Conservation (phyloP, 2,888 invertebrate species). For the Eucriotettix oculatus region DNA sequence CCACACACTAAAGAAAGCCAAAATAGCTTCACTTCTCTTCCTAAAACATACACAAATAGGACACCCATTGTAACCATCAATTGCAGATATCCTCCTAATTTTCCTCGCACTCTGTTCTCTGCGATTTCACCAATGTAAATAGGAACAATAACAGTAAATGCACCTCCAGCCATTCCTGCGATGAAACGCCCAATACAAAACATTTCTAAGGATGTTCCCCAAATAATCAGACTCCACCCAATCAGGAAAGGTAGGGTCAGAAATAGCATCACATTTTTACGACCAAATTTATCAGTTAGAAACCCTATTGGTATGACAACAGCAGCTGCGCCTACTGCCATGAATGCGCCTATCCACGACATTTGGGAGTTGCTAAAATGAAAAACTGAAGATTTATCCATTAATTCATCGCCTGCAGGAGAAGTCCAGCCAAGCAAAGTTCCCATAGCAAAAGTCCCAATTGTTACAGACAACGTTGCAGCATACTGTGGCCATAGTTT, state of each 20-base stretch:
- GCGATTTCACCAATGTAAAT: constrained; percentile 76
- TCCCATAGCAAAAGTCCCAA: constrained; percentile 64
- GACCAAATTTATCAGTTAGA: constrained; percentile 49
- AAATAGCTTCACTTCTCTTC: constrained; percentile 37
- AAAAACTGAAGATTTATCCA: constrained; percentile 27
- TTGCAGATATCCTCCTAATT: constrained; percentile 75
- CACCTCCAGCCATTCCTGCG: constrained; percentile 59
- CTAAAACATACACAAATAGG: constrained; percentile 55
- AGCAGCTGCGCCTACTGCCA: constrained; percentile 55
- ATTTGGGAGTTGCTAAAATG: constrained; percentile 25
- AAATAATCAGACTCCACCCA: constrained; percentile 59
- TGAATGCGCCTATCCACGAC: constrained; percentile 54
- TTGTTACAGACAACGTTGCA: constrained; percentile 38
- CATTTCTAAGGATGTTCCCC: constrained; percentile 43
- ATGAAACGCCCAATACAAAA: constrained; percentile 49
- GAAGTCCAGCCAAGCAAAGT: constrained; percentile 63
- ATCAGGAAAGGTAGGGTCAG: constrained; percentile 48
- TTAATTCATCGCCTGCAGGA: constrained; percentile 38
- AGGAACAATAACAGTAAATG: constrained; percentile 69
- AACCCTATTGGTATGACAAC: constrained; percentile 56
- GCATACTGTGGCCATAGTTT: background rate
- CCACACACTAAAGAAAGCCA: constrained; percentile 47
- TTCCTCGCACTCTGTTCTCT: constrained; percentile 65
- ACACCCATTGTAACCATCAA: constrained; percentile 73
- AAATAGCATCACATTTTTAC: constrained; percentile 49